Conservation (phyloP, 2,888 invertebrate species). For the Mythimna loreyi region DNA sequence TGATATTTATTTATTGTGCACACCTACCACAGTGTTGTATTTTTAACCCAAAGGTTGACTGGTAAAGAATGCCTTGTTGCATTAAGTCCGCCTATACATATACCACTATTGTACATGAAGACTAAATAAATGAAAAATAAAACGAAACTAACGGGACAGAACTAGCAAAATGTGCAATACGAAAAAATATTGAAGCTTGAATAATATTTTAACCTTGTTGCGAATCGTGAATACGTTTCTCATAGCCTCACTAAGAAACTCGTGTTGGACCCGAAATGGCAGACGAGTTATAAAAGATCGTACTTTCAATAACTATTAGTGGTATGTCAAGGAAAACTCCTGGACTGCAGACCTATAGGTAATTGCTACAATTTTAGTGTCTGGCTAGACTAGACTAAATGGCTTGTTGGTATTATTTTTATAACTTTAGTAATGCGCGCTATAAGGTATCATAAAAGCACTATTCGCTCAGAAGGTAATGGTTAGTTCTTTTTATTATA, state of each 20-base stretch:
- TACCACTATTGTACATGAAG: no score
- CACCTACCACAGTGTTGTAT: no score
- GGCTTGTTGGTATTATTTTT: no score
- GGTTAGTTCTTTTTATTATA: no score
- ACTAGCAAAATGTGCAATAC: background rate
- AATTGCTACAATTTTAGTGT: background rate
- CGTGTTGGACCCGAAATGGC: slow-evolving; percentile 28
- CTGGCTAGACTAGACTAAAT: no score
- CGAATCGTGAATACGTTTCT: slow-evolving; percentile 16
- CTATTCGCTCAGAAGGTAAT: no score
- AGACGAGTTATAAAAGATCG: slow-evolving; percentile 27
- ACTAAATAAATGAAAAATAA: no score
- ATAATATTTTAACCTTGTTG: slow-evolving; percentile 32
- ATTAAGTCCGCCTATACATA: no score
- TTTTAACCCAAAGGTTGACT: no score
- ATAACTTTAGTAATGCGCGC: no score
- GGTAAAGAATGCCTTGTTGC: no score
- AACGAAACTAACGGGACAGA: background rate
- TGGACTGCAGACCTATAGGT: background rate
- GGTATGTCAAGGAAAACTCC: slow-evolving; percentile 49
- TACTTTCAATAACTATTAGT: slow-evolving; percentile 33
- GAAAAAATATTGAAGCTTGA: slow-evolving; percentile 15
- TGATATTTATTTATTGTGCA: no score
- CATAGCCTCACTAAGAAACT: slow-evolving; percentile 25
- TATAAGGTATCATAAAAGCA: background rate